These are phyloP conservation scores for Chaetops frenatus DNA, from an alignment of 2,113 vertebrate genomes.

Conservation along the genomic window DNA sequence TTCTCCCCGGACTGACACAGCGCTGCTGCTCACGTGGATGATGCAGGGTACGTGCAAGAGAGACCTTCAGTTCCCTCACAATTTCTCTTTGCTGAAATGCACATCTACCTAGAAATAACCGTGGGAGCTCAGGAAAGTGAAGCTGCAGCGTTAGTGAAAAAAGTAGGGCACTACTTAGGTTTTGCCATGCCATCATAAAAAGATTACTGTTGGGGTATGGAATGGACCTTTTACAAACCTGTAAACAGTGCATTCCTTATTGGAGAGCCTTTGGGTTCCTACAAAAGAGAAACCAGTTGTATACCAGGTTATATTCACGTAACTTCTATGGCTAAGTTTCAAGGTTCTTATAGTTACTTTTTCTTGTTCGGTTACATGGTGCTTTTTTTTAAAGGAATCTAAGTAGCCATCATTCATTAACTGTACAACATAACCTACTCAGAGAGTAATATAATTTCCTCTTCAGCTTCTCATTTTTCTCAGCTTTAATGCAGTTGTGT, in stretches of 20 bases:
- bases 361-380: background rate
- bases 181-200: background rate
- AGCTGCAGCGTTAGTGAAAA: background rate
- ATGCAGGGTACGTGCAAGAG: accelerated
- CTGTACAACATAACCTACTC: conserved; percentile 52
- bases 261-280: background rate
- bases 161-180: background rate
- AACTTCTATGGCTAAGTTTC: background rate
- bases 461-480: conserved; percentile 63
- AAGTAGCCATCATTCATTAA: conserved; percentile 26
- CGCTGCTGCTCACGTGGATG: background rate
- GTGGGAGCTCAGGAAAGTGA: background rate
- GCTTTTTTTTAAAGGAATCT: background rate
- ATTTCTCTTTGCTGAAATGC: background rate
- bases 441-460: conserved; percentile 68
- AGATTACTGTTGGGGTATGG: background rate
- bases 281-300: background rate
- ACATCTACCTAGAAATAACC: background rate
- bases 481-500: conserved; percentile 59
- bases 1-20: background rate
- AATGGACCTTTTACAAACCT: background rate
- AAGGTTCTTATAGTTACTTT: background rate
- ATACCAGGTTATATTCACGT: background rate
- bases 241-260: background rate
- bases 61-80: background rate